Conservation (phyloP, 2,113 vertebrate genomes). For the Rhombomys opimus region DNA sequence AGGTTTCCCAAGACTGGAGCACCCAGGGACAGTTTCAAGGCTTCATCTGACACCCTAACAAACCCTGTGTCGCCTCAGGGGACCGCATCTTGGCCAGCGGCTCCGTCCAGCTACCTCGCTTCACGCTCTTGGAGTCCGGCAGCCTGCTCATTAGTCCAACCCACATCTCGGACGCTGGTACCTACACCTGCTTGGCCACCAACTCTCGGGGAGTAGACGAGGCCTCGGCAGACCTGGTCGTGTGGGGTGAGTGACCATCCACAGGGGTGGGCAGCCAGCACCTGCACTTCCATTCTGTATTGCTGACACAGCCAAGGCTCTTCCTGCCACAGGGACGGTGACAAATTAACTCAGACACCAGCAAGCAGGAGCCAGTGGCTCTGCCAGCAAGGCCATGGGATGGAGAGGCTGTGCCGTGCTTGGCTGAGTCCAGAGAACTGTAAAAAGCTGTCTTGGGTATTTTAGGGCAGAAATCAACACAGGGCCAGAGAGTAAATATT, state of each 20-base stretch:
- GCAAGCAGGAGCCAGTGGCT: not conserved
- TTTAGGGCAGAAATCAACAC: not conserved
- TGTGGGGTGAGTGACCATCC: constrained; percentile 92
- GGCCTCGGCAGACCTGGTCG: constrained; percentile 93
- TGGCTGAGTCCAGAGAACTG: not conserved
- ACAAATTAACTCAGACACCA: not conserved
- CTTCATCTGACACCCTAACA: not conserved
- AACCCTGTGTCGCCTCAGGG: constrained; percentile 82
- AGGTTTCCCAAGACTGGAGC: not conserved
- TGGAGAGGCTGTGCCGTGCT: fast-evolving
- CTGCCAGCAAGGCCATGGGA: fast-evolving
- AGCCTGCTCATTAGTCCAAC: constrained; percentile 96
- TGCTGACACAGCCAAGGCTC: too few relatives aligned
- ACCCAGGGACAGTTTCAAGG: fast-evolving
- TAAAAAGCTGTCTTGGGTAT: not conserved
- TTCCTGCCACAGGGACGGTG: not conserved
- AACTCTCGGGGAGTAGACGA: constrained; percentile 97
- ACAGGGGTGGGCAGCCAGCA: fast-evolving
- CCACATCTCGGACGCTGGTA: constrained; percentile 92
- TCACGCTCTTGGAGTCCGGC: constrained; percentile 96
- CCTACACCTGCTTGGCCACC: constrained; percentile 96
- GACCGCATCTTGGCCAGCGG: constrained; percentile 96
- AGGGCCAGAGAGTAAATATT: not conserved
- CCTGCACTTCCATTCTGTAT: fast-evolving
- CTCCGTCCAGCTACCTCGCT: constrained; percentile 95